phyloP scores from a whole-genome alignment of 2,113 vertebrate species.

The Raja brachyura region DNA sequence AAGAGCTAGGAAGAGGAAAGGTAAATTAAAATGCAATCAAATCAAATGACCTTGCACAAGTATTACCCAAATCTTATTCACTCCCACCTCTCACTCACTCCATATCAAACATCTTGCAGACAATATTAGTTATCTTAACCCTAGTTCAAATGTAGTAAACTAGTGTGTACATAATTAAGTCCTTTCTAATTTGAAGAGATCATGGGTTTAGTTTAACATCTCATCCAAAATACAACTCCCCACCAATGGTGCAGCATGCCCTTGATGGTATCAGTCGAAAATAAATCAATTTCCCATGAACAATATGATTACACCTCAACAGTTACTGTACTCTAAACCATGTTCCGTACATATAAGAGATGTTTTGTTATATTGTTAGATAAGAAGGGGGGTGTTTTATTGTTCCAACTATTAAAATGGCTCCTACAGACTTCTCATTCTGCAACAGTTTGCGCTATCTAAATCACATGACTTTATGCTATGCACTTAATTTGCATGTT shows the following conservation, averaged over 20 bases:
- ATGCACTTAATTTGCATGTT: too few relatives aligned
- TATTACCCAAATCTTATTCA: background rate
- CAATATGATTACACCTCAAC: background rate
- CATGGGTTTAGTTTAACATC: background rate
- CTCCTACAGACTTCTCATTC: too few relatives aligned
- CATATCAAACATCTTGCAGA: background rate
- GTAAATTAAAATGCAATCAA: slow-evolving; percentile 35
- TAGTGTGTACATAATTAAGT: too few relatives aligned
- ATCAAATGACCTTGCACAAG: background rate
- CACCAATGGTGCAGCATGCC: background rate
- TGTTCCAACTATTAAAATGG: too few relatives aligned
- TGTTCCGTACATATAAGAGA: background rate
- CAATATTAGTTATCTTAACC: too few relatives aligned
- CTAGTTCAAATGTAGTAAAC: too few relatives aligned
- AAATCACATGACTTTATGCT: too few relatives aligned
- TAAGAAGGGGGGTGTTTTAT: too few relatives aligned
- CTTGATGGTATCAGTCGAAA: background rate
- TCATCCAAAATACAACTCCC: background rate
- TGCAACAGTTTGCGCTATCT: too few relatives aligned
- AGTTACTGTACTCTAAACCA: background rate
- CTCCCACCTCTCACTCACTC: too few relatives aligned
- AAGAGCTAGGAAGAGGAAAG: slow-evolving; percentile 62
- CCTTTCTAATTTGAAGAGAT: too few relatives aligned
- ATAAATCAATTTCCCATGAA: background rate
- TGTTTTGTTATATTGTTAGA: too few relatives aligned